Base-by-base conservation (phyloP, 2,113 vertebrate genomes). In the Anas platyrhynchos region DNA sequence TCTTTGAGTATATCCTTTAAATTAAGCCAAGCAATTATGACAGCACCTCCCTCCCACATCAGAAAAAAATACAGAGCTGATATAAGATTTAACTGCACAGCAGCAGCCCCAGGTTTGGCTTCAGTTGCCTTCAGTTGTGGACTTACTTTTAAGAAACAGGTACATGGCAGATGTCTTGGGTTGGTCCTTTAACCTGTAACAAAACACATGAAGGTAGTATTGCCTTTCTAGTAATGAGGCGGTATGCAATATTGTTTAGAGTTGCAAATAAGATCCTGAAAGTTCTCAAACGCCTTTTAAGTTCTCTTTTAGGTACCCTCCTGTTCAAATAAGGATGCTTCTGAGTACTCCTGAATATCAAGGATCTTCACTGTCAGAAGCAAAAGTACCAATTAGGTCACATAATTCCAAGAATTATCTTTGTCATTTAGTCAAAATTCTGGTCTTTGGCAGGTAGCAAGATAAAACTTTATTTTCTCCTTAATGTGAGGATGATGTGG, bases 151-250 rank as follows among this genome's bases (percentile, higher is more conserved):
- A 56, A 86, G 83, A 55, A 17, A 22, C 11, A 61, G 11, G 1
- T 10, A 2, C 7, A 8, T 81, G 17, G n/a, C 34, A 3, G 11
- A n/a, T 1, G 27, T 68, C 9, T 36, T 23, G 4, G 11, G 9
- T n/a, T 75, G 77, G 32, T 22, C 12, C 21, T 55, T 59, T 56
- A 41, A 32, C 4, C n/a, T 68, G 4, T 20, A 46, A 18, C 27
- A 65, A 65, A 17, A 81, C 22, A 77, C 2, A 12, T 3, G 9
- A 83, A 83, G 11, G 32, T 4, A 65, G 1, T 25, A 32, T 16
- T 14, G 31, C 8, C 8, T 2, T 52, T 61, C 38, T 23, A 55
- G 21, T 17, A 21, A 43, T 7, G 18, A 43, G 26, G 34, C 22
- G 5, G 4, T 32, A 14, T 13, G 23, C 8, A 29, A 41, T 31